Evolutionary conservation across 2,797 vertebrate species (phyloP).

Genomic region (Tragopan temminckii): DNA sequence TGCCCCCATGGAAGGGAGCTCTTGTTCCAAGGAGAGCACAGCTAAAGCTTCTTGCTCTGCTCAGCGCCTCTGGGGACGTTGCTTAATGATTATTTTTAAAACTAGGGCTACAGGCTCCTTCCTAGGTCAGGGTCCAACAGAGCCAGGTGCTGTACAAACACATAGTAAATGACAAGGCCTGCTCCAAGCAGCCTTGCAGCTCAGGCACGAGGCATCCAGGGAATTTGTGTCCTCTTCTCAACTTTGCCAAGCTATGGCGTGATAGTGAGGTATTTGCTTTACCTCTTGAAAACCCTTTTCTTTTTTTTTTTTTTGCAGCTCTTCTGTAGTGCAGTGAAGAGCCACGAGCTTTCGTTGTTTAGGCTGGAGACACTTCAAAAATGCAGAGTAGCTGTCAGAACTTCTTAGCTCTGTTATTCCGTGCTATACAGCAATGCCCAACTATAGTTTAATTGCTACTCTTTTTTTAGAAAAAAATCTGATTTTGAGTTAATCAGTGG

Average conservation of each 20-base stretch:
- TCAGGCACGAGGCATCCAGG: background rate
- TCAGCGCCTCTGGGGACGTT: background rate
- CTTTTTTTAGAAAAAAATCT: background rate
- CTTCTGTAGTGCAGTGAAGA: background rate
- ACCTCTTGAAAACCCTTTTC: background rate
- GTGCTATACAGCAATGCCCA: background rate
- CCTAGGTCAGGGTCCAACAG: background rate
- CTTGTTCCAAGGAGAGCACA: background rate
- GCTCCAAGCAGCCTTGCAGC: background rate
- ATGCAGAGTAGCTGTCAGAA: background rate
- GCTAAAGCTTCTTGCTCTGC: background rate
- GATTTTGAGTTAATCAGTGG: background rate
- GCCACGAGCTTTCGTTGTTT: background rate
- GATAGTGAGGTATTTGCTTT: background rate
- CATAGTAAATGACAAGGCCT: background rate
- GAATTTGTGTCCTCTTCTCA: background rate
- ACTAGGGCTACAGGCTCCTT: background rate
- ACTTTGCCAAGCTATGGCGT: background rate
- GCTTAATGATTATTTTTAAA: background rate
- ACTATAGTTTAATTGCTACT: background rate
- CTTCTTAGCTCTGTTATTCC: background rate
- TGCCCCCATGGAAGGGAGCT: background rate
- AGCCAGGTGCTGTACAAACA: background rate
- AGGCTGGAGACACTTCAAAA: background rate
- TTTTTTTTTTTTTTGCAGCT: background rate